Evolutionary conservation across 1,140 invertebrate genomes (phyloP).

Genomic region (Xylocopa sonorina): DNA sequence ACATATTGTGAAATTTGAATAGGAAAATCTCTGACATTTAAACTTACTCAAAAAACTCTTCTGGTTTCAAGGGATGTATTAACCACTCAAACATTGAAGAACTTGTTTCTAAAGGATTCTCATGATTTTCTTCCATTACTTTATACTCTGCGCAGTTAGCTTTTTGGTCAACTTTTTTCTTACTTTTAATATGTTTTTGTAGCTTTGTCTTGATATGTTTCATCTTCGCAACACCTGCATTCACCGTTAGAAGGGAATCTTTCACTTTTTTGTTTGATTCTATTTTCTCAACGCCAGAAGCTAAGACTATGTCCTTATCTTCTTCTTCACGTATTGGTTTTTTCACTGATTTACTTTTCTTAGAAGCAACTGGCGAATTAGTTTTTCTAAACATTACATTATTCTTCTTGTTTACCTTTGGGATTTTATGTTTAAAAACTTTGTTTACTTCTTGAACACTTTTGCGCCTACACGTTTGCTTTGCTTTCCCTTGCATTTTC

Average conservation of each 20-base stretch:
- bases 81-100: conserved; percentile 87
- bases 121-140: background rate
- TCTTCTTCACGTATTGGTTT: background rate
- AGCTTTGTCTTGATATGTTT: conserved; percentile 6
- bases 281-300: background rate
- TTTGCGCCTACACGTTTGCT: background rate
- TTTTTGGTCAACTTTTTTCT: background rate
- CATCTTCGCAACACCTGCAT: conserved; percentile 6
- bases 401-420: background rate
- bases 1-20: too few relatives aligned
- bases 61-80: conserved; percentile 85
- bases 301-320: background rate
- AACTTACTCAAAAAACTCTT: conserved; percentile 85
- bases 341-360: conserved; percentile 16
- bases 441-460: background rate
- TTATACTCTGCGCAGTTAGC: background rate
- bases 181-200: background rate
- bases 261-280: conserved; percentile 6
- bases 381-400: background rate
- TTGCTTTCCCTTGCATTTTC: background rate
- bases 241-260: background rate
- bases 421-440: background rate
- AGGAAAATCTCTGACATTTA: too few relatives aligned
- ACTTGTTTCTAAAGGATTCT: conserved; percentile 83
- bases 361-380: background rate